Evolutionary conservation across 2,888 invertebrate species (phyloP), one percentile per base, ranked within the genome.

Genomic region (Polymixis lichenea): DNA sequence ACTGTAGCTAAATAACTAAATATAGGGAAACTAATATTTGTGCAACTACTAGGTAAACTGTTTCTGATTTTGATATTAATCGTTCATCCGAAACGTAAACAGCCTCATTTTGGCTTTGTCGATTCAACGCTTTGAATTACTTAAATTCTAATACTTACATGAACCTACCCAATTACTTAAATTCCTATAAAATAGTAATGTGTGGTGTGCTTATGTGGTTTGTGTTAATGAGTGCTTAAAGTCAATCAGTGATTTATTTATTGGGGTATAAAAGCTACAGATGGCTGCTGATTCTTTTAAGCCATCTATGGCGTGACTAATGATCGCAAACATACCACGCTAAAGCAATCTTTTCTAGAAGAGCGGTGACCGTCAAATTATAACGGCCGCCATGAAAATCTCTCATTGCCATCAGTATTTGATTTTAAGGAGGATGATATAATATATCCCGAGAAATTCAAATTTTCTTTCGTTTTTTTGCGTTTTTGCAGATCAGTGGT

Each of bases 111-210:
- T 49, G 32, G 6, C 46, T 75, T 53, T 32, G n/a, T 55, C 13
- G 38, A 64, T 53, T 64, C 6, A 61, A 22, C 70, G 62, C 60
- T 64, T 76, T 22, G 55, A 76, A 58, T 74, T n/a, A n/a, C n/a
- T n/a, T n/a, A n/a, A n/a, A n/a, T n/a, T n/a, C n/a, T n/a, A n/a
- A n/a, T n/a, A n/a, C n/a, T n/a, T n/a, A n/a, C n/a, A n/a, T n/a
- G n/a, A n/a, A n/a, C n/a, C n/a, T n/a, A 66, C 32, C 7, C 17
- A 73, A 71, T 75, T 32, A 67, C 13, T 55, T 70, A 32, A 66
- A 60, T 56, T 60, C 19, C 46, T 56, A 56, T 72, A 19, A 38
- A 62, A n/a, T 25, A 55, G 43, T 15, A 19, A 56, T 70, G 32
- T 64, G 13, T 19, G 22, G 22, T 62, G 11, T 49, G 25, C 55